Percentiles rank a stretch among this genome's conserved stretches.
phyloP scores from a whole-genome alignment of 2,888 invertebrate species.

The Apomyelois bistriatella region DNA sequence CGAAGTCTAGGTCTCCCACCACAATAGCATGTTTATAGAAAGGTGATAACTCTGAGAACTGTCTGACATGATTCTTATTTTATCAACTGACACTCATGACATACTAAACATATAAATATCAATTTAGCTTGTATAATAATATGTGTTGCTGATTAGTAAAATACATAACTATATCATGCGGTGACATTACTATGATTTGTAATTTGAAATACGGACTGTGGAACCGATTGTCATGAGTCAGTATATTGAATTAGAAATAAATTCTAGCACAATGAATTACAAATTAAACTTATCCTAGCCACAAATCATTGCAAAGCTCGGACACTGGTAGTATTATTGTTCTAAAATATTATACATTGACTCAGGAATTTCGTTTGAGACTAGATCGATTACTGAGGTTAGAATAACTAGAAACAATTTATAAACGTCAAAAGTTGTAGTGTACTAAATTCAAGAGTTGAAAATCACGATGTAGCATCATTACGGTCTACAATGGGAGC shows the following conservation, averaged over 20 bases:
- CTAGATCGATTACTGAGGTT: slow-evolving; percentile 1
- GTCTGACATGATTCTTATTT: not conserved
- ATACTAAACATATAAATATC: slow-evolving; percentile 9
- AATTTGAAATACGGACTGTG: slow-evolving; percentile 1
- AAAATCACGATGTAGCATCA: slow-evolving; percentile 33
- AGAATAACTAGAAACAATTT: slow-evolving; percentile 5
- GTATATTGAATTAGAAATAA: slow-evolving; percentile 2
- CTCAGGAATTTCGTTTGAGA: not conserved
- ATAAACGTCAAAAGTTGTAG: not conserved
- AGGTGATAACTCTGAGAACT: not conserved
- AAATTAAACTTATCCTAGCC: slow-evolving; percentile 15
- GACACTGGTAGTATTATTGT: slow-evolving; percentile 19
- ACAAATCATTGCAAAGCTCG: slow-evolving; percentile 28
- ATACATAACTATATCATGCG: not conserved
- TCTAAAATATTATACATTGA: slow-evolving; percentile 4
- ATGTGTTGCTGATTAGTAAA: slow-evolving; percentile 4
- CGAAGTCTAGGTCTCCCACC: no score
- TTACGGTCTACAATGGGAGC: slow-evolving; percentile 43
- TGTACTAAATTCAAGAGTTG: slow-evolving; percentile 20
- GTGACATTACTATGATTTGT: not conserved
- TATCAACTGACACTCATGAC: not conserved
- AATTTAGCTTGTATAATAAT: slow-evolving; percentile 2
- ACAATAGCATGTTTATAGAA: not conserved
- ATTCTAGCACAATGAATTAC: not conserved
- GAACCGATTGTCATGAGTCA: slow-evolving; percentile 4